A percentile compares a stretch with the other conserved stretches of the same genome.
These are phyloP conservation scores for Anguilla pacifica DNA, from an alignment of 2,797 vertebrate genomes.

Conservation along the genomic window DNA sequence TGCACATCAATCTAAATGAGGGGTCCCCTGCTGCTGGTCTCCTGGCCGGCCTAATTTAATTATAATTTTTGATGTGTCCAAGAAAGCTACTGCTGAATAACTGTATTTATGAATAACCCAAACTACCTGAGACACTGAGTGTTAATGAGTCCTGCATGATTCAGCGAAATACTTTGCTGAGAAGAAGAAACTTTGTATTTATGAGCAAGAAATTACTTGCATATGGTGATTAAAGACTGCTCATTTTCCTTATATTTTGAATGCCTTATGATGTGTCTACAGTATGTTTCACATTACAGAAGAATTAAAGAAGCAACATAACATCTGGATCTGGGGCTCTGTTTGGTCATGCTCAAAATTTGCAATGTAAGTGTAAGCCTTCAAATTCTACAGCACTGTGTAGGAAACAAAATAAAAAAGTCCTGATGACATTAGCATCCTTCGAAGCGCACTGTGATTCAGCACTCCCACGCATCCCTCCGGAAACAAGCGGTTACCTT, in stretches of 20 bases:
- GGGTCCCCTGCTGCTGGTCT: neutral
- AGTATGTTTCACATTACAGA: neutral
- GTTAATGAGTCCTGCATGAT: neutral
- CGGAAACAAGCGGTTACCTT: neutral
- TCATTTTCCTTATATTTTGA: neutral
- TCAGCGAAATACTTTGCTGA: neutral
- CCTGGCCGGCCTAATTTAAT: neutral
- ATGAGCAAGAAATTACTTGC: neutral
- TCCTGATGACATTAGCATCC: neutral
- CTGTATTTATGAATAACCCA: slow-evolving; percentile 4
- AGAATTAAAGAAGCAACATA: neutral
- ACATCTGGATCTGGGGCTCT: neutral
- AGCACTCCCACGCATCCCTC: neutral
- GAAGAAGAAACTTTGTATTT: neutral
- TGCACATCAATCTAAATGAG: neutral
- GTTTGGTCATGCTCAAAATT: neutral
- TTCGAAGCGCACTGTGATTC: neutral
- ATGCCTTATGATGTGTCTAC: neutral
- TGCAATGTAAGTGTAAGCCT: neutral
- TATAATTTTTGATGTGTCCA: neutral
- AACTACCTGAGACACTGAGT: neutral
- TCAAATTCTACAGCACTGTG: no score
- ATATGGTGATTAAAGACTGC: neutral
- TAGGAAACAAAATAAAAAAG: neutral
- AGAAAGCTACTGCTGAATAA: neutral